Conservation (phyloP, 2,888 invertebrate genomes). For the Catotricha subobsoleta region DNA sequence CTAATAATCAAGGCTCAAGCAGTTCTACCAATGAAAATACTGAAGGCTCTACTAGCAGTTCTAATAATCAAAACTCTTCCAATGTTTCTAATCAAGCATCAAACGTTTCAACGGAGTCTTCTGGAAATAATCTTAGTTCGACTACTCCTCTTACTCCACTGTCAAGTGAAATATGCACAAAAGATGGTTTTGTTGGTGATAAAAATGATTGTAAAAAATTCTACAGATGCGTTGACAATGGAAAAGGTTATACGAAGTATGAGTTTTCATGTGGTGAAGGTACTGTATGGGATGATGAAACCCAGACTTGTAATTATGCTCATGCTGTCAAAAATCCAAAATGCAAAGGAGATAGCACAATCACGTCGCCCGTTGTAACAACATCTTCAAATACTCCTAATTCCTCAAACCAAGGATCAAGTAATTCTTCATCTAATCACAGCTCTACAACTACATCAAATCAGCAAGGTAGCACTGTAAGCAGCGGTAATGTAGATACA, state of each 20-base stretch:
- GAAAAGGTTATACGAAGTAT: slow-evolving; percentile 39
- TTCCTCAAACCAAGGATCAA: neutral
- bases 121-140: slow-evolving; percentile 3
- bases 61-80: slow-evolving; percentile 8
- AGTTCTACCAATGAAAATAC: slow-evolving; percentile 4
- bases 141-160: slow-evolving; percentile 10
- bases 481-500: neutral
- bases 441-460: slow-evolving; percentile 2
- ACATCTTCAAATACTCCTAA: neutral
- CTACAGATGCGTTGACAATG: slow-evolving; percentile 46
- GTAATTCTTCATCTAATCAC: neutral
- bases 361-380: neutral
- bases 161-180: slow-evolving; percentile 16
- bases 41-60: slow-evolving; percentile 10
- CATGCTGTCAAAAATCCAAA: slow-evolving; percentile 19
- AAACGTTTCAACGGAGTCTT: neutral
- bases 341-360: neutral
- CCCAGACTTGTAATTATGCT: slow-evolving; percentile 24
- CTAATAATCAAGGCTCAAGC: slow-evolving; percentile 9
- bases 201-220: slow-evolving; percentile 40
- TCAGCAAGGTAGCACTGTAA: slow-evolving; percentile 5
- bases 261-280: slow-evolving; percentile 47
- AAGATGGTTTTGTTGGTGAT: slow-evolving; percentile 30
- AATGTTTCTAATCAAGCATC: neutral
- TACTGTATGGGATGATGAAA: slow-evolving; percentile 39